Base-by-base conservation (phyloP, 2,888 invertebrate species). In the Geotrupes spiniger region DNA sequence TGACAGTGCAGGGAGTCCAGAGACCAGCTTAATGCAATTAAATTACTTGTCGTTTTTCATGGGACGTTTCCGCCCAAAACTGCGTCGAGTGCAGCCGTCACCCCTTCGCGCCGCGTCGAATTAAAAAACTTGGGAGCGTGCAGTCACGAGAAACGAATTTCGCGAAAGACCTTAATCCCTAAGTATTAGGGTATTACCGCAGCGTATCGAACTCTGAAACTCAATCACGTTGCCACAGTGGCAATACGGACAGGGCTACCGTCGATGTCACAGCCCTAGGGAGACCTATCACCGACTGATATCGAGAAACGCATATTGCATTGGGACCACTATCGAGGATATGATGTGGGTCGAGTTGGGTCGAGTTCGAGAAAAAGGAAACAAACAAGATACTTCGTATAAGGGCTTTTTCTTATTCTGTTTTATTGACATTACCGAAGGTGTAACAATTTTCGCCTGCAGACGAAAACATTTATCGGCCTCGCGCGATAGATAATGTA, bases 291-390 rank as follows among this genome's bases (percentile, higher is more conserved):
- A 42, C 37, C 29, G 33, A 42, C 36, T 48, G 37, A 48, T 42
- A 48, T 48, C 42, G 36, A 48, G 16, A 48, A 48, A 42, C 37
- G 48, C 48, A 48, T 48, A 48, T 48, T 48, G 48, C 48, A 36
- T 17, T 12, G 48, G 48, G 48, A 48, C 15, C 37, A 37, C 11
- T 14, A 25, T 14, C 17, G n/a, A 37, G 37, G 17, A 38, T 10
- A 33, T 8, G 33, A 33, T 21, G 33, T 15, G 33, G 33, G 15
- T 14, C 14, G n/a, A 33, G 6, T 33, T 33, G 33, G 33, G 6
- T 33, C 14, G 33, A 33, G 15, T 14, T 33, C 10, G 4, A 21
- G 21, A 21, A 21, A 21, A n/a, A n/a, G n/a, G n/a, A n/a, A n/a
- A n/a, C n/a, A n/a, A 21, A 21, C 21, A 21, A 21, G 21, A 21